Base-by-base conservation (phyloP, 2,797 vertebrate genomes). In the Rhinoraja longicauda region DNA sequence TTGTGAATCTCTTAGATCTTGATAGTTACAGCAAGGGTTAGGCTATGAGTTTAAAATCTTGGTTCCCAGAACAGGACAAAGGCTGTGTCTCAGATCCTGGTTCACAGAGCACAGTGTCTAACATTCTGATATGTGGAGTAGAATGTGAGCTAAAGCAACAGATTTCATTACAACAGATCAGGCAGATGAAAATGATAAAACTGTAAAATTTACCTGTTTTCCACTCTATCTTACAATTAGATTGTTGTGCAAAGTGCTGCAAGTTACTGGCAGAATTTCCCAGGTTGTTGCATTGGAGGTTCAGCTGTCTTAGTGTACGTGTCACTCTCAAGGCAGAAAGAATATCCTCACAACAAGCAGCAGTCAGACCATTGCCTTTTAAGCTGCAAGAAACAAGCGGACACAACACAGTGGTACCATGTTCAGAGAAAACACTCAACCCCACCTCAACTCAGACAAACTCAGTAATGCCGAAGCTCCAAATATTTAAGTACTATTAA, bases 341-440 rank as follows among this genome's bases (percentile, higher is more conserved):
- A 72, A 92, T 72, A 75, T 92, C 70, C 26, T 75, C 70, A 57
- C 26, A 53, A 29, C 90, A 92, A 29, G 90, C 90, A 75, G 70
- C 70, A 17, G 90, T 92, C 90, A 92, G 36, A 75, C 26, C 24
- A 92, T 53, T 73, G 45, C 9, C 39, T 13, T 72, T 92, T 53
- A 92, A 92, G 4, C 90, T 92, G 70, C 13, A 72, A 36, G 59
- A 67, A 88, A 62, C 26, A 90, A 36, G 21, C 67, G 75, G 70
- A 92, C 26, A 45, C 70, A 92, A 72, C 36, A 92, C 12, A 64
- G 59, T 88, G 29, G 36, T 19, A 36, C 24, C 19, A n/a, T 19
- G 12, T 88, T 7, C 17, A 67, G 17, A 32, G 36, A 88, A 64
- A 21, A 19, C 36, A 36, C n/a, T 82, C n/a, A 67, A 17, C 17